These are phyloP conservation scores for Daboia siamensis DNA, from an alignment of 2,113 vertebrate genomes.

Conservation along the genomic window DNA sequence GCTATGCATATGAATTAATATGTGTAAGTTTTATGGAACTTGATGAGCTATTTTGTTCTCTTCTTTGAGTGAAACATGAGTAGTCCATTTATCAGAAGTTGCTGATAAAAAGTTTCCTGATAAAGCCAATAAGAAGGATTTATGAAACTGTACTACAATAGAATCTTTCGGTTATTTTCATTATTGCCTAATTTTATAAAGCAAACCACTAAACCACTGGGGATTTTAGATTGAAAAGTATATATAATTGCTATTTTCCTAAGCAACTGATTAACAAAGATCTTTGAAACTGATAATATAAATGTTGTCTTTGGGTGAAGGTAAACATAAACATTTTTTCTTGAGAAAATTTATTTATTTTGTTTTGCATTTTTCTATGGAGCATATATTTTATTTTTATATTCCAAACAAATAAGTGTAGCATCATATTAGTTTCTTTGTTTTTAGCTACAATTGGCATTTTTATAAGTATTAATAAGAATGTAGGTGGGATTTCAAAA, in stretches of 20 bases:
- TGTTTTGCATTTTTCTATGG: background rate
- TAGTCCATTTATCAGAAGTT: background rate
- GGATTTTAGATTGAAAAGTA: background rate
- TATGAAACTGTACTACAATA: background rate
- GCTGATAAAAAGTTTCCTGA: background rate
- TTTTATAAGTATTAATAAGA: background rate
- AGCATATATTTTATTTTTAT: background rate
- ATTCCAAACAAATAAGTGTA: background rate
- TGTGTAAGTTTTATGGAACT: background rate
- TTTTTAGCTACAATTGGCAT: slow-evolving; percentile 4
- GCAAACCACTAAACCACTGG: background rate
- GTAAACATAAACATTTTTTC: background rate
- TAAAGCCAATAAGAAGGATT: background rate
- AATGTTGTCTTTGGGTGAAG: background rate
- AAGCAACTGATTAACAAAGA: background rate
- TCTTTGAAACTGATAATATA: background rate
- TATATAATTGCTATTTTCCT: background rate
- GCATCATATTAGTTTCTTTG: background rate
- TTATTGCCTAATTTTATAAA: background rate
- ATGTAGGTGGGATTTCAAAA: slow-evolving; percentile 15
- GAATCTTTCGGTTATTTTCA: background rate
- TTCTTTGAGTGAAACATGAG: background rate
- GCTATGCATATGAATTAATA: background rate
- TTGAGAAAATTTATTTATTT: background rate
- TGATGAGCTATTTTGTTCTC: background rate